These are phyloP conservation scores for Pluvialis apricaria DNA, from an alignment of 2,113 vertebrate genomes.

Conservation along the genomic window DNA sequence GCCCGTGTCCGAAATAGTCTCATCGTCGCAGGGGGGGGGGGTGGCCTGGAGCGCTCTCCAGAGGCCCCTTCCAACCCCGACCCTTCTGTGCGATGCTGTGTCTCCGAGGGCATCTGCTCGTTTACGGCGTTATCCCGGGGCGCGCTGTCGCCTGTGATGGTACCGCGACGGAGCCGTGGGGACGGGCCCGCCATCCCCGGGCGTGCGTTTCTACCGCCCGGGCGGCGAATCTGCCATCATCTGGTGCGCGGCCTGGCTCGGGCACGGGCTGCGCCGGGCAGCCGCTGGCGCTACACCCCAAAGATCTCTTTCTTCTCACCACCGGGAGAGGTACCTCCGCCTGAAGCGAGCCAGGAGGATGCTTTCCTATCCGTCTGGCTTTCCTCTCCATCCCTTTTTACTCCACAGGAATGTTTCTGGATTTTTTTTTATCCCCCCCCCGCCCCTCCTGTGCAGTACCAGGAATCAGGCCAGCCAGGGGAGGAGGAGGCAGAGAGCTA, in stretches of 20 bases:
- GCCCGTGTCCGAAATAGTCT: neutral
- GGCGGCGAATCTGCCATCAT: rapidly evolving
- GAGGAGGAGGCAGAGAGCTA: conserved; percentile 50
- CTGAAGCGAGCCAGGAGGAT: neutral
- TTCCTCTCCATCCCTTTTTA: neutral
- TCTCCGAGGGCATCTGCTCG: neutral
- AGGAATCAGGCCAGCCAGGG: conserved; percentile 43
- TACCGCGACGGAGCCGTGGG: neutral
- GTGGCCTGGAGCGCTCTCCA: too few relatives aligned
- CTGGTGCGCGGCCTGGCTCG: rapidly evolving
- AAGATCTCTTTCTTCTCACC: neutral
- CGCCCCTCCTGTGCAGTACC: neutral
- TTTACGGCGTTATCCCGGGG: neutral
- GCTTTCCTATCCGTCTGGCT: neutral
- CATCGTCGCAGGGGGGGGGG: too few relatives aligned
- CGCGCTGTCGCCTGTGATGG: neutral
- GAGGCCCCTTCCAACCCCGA: too few relatives aligned
- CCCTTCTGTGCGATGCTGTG: too few relatives aligned
- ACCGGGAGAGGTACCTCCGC: neutral
- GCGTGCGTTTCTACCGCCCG: rapidly evolving
- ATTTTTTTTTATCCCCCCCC: neutral
- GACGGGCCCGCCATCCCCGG: neutral
- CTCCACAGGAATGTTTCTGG: neutral
- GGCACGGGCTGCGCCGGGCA: neutral
- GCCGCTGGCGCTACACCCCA: rapidly evolving